Percentiles rank a stretch among this genome's conserved stretches.
phyloP scores from a whole-genome alignment of 1,140 invertebrate species.

The Drosophila varians region DNA sequence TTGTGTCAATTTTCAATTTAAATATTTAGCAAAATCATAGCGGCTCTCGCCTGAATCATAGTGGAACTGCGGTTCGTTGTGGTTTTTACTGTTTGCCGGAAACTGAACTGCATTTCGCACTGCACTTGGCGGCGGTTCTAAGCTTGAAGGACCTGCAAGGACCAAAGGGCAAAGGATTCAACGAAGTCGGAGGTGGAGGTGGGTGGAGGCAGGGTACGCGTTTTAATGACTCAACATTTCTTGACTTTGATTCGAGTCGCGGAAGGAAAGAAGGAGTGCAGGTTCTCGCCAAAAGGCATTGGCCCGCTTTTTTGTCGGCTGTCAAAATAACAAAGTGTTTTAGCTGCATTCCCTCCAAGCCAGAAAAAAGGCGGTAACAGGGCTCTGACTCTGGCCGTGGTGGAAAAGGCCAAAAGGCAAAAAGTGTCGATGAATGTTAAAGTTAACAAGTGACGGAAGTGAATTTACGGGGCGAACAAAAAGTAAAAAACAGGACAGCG shows the following conservation, averaged over 20 bases:
- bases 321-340: constrained; percentile 77
- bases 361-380: constrained; percentile 4
- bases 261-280: constrained; percentile 47
- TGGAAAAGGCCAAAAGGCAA: constrained; percentile 63
- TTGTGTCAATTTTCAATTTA: not conserved
- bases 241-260: constrained; percentile 72
- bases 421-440: constrained; percentile 76
- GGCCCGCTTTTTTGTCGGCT: constrained; percentile 58
- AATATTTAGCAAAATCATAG: not conserved
- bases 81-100: constrained; percentile 9
- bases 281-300: constrained; percentile 49
- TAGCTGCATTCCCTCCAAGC: constrained; percentile 34
- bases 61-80: constrained; percentile 28
- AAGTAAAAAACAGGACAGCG: constrained; percentile 32
- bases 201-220: constrained; percentile 29
- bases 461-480: constrained; percentile 56
- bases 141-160: constrained; percentile 2
- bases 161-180: no score
- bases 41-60: not conserved
- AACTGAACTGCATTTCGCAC: constrained; percentile 49
- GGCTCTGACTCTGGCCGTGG: no score
- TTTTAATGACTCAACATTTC: constrained; percentile 76
- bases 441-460: constrained; percentile 75
- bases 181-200: not conserved
- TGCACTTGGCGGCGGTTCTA: constrained; percentile 48